Base-by-base conservation (phyloP, 2,797 vertebrate species). In the Numenius phaeopus region DNA sequence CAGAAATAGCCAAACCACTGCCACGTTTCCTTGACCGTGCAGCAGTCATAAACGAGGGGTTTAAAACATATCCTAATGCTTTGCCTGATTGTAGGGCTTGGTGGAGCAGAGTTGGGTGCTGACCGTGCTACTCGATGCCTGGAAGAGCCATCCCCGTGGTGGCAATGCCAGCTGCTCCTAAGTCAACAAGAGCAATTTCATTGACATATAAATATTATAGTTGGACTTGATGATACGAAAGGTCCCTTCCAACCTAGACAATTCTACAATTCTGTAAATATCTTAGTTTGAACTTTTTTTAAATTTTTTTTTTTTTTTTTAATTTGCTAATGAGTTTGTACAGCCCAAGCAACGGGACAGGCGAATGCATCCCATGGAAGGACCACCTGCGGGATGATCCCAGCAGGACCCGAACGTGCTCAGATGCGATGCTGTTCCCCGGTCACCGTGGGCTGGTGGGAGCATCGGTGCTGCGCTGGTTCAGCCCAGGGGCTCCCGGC, bases 101-200 rank as follows among this genome's bases (percentile, higher is more conserved):
- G n/a, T 16, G 54, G 52, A 61, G 47, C 34, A 9, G 3, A 17
- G 26, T 2, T n/a, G 30, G 32, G 58, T 34, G 24, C 52, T 27
- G 65, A 18, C 34, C 10, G 46, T 3, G 14, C 67, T 26, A 0
- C 57, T 27, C 3, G 1, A 4, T 5, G 76, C 39, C 26, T 10
- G 46, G 64, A 57, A 52, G 30, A 57, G 66, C 20, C 42, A 50
- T 18, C 27, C 69, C 40, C 26, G 17, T 1, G 7, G 19, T 22
- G 58, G 47, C 77, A 40, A 7, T 1, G 1, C 55, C 0, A 1
- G 12, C 30, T 54, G 34, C 70, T 70, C 70, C 0, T 0, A 54
- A 20, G 24, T 5, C 40, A 23, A 14, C 16, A 21, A 4, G 20
- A 42, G 7, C n/a, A 42, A 26, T 2, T 10, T 44, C 32, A 6